Evolutionary conservation across 2,888 invertebrate species (phyloP).

Genomic region (Oeneis ivallda): DNA sequence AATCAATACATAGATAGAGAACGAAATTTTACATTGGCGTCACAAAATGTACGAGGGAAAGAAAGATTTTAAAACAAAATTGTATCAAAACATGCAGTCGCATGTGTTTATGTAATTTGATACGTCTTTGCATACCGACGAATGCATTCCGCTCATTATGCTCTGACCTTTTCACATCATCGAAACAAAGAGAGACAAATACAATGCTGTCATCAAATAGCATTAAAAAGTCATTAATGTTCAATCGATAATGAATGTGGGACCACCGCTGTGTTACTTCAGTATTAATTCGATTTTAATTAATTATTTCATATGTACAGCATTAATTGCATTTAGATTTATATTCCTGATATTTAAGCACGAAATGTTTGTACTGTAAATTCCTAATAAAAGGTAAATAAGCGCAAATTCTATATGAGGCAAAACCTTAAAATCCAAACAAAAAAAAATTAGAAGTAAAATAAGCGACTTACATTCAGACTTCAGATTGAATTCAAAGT

Average conservation of each 20-base stretch:
- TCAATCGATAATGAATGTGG: conserved; percentile 11
- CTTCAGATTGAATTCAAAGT: too few species aligned
- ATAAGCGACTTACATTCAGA: too few species aligned
- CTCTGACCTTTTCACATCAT: conserved; percentile 7
- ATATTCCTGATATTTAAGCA: background rate
- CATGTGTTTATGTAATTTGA: conserved; percentile 14
- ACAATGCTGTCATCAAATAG: conserved; percentile 2
- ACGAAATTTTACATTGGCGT: too few species aligned
- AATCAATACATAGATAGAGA: too few species aligned
- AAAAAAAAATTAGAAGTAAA: too few species aligned
- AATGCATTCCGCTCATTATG: conserved; percentile 7
- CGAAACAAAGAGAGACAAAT: background rate
- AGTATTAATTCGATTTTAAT: conserved; percentile 8
- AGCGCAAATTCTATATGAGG: too few species aligned
- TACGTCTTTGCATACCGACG: background rate
- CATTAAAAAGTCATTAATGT: conserved; percentile 27
- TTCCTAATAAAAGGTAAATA: too few species aligned
- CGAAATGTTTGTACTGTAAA: background rate
- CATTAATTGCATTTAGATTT: background rate
- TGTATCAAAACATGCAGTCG: background rate
- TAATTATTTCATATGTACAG: background rate
- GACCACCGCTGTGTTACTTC: background rate
- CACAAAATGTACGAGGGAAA: background rate
- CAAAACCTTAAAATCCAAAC: too few species aligned
- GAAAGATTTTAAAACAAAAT: background rate